Evolutionary conservation across 2,113 vertebrate genomes (phyloP).

Genomic region (Pangasianodon hypophthalmus): DNA sequence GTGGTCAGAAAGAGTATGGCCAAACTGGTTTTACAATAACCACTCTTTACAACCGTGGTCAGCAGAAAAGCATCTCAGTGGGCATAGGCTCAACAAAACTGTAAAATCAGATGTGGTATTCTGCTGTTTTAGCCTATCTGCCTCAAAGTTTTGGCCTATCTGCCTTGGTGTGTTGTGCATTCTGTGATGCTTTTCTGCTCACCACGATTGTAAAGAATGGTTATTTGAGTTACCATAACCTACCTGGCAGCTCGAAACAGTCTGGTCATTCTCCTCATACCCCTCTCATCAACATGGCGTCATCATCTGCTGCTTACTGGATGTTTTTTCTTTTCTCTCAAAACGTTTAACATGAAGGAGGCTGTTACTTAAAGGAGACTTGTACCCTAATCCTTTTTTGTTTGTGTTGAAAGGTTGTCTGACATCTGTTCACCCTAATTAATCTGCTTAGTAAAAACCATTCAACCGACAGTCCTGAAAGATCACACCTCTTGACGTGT

Average conservation of each 20-base stretch:
- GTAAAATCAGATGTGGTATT: not conserved
- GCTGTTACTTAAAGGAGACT: not conserved
- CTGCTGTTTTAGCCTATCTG: not conserved
- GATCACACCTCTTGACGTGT: not conserved
- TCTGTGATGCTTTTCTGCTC: not conserved
- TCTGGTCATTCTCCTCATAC: not conserved
- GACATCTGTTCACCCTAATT: not conserved
- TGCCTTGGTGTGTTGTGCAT: not conserved
- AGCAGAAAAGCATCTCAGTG: not conserved
- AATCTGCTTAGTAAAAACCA: not conserved
- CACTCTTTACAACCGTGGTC: not conserved
- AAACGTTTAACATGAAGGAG: not conserved
- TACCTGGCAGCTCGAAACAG: not conserved
- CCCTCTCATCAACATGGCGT: no score
- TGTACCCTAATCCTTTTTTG: not conserved
- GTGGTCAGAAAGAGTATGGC: not conserved
- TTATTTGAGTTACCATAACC: not conserved
- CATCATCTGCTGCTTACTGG: no score
- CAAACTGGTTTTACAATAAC: not conserved
- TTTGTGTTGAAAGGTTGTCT: not conserved
- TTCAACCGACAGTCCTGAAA: not conserved
- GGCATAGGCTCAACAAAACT: not conserved
- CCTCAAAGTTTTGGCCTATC: not conserved
- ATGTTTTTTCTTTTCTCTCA: not conserved
- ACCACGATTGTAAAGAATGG: not conserved